phyloP scores from a whole-genome alignment of 2,113 vertebrate species.

The Melospiza melodia region DNA sequence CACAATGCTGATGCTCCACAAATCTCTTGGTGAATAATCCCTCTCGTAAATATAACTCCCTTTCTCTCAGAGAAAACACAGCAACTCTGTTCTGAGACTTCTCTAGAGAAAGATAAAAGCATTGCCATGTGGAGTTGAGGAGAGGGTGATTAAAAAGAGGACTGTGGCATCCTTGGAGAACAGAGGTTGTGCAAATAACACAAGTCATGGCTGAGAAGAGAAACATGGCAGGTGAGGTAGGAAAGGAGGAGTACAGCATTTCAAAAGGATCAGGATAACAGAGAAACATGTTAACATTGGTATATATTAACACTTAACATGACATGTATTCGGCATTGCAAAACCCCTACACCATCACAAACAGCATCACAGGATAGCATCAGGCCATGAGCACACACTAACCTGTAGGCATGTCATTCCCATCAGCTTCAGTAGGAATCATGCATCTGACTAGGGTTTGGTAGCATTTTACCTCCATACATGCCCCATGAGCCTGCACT shows the following conservation, averaged over 20 bases:
- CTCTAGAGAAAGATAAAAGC: not conserved
- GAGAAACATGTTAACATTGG: not conserved
- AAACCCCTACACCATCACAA: not conserved
- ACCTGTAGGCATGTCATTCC: not conserved
- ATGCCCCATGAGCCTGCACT: not conserved
- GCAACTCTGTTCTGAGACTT: not conserved
- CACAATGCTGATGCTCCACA: not conserved
- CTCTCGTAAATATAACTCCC: not conserved
- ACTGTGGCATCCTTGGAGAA: fast-evolving
- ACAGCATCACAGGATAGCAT: not conserved
- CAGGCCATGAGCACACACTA: not conserved
- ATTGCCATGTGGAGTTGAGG: not conserved
- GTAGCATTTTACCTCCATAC: not conserved
- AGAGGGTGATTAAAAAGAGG: not conserved
- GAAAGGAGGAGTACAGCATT: not conserved
- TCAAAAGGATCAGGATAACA: not conserved
- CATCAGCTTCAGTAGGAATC: not conserved
- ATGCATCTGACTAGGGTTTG: not conserved
- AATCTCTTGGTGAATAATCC: not conserved
- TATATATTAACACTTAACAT: not conserved
- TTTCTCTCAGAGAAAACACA: not conserved
- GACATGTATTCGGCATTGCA: not conserved
- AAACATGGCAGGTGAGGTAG: not conserved
- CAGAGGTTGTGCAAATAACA: not conserved
- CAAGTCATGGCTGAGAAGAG: not conserved